Conservation (phyloP, 2,113 vertebrate genomes). For the Paramormyrops kingsleyae region DNA sequence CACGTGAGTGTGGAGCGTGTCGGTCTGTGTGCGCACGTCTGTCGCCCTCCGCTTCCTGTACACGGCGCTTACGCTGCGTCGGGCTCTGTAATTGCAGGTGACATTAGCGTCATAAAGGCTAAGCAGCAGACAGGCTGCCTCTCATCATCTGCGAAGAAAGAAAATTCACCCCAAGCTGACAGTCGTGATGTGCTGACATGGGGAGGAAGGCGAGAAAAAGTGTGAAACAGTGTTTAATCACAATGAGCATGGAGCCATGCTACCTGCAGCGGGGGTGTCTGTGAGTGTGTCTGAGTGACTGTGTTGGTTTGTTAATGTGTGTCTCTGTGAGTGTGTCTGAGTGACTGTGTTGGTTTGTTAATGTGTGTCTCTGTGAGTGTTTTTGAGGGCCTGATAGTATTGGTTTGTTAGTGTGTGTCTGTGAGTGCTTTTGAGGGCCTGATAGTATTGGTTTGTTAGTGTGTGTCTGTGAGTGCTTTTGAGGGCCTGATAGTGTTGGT, state of each 20-base stretch:
- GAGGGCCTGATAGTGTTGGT: no score
- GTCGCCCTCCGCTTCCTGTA: neutral
- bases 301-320: neutral
- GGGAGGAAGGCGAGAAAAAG: neutral
- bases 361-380: neutral
- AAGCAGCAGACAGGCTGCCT: constrained; percentile 32
- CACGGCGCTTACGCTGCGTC: neutral
- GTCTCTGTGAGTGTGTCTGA: neutral
- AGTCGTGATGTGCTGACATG: constrained; percentile 39
- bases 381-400: no score
- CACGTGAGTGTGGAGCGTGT: neutral
- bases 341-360: neutral
- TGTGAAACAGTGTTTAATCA: constrained; percentile 36
- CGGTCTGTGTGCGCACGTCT: neutral
- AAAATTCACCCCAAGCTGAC: constrained; percentile 41
- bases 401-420: neutral
- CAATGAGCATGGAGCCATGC: constrained; percentile 1
- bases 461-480: no score
- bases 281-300: neutral
- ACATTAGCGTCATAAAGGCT: constrained; percentile 45
- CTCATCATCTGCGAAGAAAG: constrained; percentile 39
- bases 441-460: no score
- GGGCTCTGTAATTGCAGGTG: constrained; percentile 37
- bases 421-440: no score
- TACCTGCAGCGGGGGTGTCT: neutral